Evolutionary conservation across 2,888 invertebrate genomes (phyloP).

Genomic region (Aquatica leii): DNA sequence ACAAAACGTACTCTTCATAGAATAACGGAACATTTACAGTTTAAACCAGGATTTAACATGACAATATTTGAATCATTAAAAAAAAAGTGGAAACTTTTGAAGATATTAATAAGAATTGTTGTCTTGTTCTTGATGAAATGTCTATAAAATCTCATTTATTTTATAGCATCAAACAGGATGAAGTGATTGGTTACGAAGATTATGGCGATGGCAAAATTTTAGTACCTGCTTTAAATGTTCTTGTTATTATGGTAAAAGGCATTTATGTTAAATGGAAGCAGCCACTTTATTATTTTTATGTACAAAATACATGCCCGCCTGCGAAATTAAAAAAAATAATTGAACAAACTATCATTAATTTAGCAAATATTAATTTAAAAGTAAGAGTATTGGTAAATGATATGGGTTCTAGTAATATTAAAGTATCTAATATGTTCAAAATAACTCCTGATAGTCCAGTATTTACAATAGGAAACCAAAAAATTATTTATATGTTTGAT

Average conservation of each 20-base stretch:
- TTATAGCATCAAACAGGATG: neutral
- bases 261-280: constrained; percentile 10
- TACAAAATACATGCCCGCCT: neutral
- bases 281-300: constrained; percentile 13
- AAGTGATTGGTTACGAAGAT: constrained; percentile 8
- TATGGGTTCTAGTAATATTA: constrained; percentile 27
- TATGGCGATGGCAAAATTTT: neutral
- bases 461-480: constrained; percentile 19
- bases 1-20: too few species aligned
- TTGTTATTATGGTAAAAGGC: constrained; percentile 7
- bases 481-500: constrained; percentile 32
- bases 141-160: neutral
- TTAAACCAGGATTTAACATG: too few species aligned
- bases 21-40: too few species aligned
- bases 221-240: neutral
- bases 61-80: too few species aligned
- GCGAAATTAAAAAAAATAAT: neutral
- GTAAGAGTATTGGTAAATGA: constrained; percentile 7
- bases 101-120: neutral
- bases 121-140: neutral
- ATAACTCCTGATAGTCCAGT: constrained; percentile 18
- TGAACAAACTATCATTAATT: neutral
- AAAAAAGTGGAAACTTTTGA: neutral
- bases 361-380: neutral
- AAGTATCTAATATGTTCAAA: constrained; percentile 15